phyloP scores from a whole-genome alignment of 2,888 invertebrate species.

The Hermaeophaga mercurialis region DNA sequence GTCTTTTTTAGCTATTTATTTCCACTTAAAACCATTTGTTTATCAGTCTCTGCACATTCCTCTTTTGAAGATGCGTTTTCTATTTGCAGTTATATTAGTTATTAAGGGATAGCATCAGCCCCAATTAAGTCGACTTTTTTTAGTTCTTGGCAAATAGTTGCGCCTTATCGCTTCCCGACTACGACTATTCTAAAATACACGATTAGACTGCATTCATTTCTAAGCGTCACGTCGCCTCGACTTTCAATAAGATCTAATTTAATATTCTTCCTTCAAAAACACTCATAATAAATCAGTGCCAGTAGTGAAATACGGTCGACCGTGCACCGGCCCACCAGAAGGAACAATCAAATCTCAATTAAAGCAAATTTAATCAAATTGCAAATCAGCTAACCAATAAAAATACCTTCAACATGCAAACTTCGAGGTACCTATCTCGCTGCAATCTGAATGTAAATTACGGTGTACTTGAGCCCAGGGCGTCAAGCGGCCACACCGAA shows the following conservation, averaged over 20 bases:
- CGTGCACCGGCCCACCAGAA: not conserved
- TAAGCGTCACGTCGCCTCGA: too few species aligned
- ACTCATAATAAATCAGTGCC: conserved; percentile 6
- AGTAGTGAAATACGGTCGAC: not conserved
- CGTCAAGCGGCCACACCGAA: not conserved
- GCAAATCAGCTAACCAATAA: conserved; percentile 39
- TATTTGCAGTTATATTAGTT: too few species aligned
- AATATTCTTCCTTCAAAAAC: not conserved
- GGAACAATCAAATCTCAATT: conserved; percentile 39
- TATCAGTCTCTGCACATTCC: too few species aligned
- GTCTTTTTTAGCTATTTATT: too few species aligned
- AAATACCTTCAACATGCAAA: conserved; percentile 35
- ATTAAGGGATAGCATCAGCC: too few species aligned
- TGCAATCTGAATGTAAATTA: conserved; percentile 38
- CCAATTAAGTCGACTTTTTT: too few species aligned
- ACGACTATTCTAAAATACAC: too few species aligned
- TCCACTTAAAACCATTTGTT: too few species aligned
- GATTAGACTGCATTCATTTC: too few species aligned
- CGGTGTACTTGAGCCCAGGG: conserved; percentile 11
- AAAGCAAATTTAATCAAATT: conserved; percentile 39
- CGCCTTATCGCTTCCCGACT: too few species aligned
- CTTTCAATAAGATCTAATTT: not conserved
- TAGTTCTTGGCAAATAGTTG: too few species aligned
- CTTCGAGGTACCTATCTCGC: conserved; percentile 32
- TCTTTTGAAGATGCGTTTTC: too few species aligned